A percentile compares a stretch with the other conserved stretches of the same genome.
These are phyloP conservation scores for Cyanoliseus patagonus DNA, from an alignment of 2,113 vertebrate species.

Conservation along the genomic window DNA sequence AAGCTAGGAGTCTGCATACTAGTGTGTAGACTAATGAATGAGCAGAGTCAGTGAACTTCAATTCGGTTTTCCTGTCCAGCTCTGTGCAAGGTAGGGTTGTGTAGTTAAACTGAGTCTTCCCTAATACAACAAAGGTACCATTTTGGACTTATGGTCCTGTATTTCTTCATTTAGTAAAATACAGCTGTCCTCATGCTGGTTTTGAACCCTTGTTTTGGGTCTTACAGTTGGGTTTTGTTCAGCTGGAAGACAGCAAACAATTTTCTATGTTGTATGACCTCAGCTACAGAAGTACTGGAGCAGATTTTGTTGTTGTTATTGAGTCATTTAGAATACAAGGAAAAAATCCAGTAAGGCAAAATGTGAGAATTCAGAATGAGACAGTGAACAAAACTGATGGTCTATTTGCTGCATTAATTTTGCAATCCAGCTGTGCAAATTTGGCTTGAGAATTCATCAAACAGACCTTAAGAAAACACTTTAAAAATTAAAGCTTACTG, in stretches of 20 bases:
- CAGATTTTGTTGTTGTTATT: neutral
- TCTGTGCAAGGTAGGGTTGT: neutral
- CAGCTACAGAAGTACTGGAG: conserved; percentile 31
- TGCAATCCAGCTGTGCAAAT: conserved; percentile 2
- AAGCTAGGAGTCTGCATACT: neutral
- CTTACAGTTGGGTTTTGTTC: conserved; percentile 32
- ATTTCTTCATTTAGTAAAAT: neutral
- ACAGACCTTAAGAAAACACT: neutral
- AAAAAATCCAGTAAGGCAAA: conserved; percentile 19
- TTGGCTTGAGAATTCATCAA: neutral
- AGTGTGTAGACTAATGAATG: neutral
- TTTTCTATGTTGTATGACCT: neutral
- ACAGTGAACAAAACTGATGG: neutral
- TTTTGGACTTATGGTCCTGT: neutral
- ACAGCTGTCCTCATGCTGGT: neutral
- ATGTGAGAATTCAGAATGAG: neutral
- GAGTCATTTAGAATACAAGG: neutral
- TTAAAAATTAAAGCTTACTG: neutral
- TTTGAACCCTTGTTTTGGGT: conserved; percentile 13
- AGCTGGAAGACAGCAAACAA: conserved; percentile 19
- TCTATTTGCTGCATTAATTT: neutral
- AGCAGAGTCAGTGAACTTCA: neutral
- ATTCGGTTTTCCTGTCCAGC: neutral
- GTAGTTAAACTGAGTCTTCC: neutral
- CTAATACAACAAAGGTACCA: neutral